Evolutionary conservation across 1,140 invertebrate genomes (phyloP).

Genomic region (Drosophila ironensis): DNA sequence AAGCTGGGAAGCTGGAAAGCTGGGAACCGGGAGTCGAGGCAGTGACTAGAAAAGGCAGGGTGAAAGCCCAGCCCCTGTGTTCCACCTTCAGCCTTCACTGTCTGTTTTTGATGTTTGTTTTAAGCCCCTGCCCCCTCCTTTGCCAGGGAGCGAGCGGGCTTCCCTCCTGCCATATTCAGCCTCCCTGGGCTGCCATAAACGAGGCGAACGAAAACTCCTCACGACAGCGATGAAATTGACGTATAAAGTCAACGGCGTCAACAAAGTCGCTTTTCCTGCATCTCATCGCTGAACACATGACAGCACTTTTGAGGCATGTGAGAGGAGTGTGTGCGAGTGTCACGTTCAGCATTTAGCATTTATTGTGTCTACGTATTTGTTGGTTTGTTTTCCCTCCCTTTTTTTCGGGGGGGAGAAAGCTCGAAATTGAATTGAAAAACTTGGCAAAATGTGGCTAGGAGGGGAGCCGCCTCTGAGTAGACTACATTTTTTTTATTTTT

Average conservation of each 20-base stretch:
- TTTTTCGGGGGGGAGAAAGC: neutral
- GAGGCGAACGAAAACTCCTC: conserved; percentile 61
- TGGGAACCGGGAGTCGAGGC: conserved; percentile 29
- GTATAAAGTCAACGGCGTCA: conserved; percentile 75
- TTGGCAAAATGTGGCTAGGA: conserved; percentile 26
- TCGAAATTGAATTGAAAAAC: conserved; percentile 65
- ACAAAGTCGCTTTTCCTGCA: conserved; percentile 45
- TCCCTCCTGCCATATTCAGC: conserved; percentile 8
- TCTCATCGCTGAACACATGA: conserved; percentile 55
- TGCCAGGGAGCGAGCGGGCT: neutral
- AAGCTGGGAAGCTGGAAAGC: too few relatives aligned
- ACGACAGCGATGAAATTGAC: conserved; percentile 65
- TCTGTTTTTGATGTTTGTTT: conserved; percentile 67
- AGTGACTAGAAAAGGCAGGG: conserved; percentile 67
- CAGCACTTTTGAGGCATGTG: conserved; percentile 60
- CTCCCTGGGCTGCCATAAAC: conserved; percentile 54
- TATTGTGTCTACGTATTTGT: conserved; percentile 58
- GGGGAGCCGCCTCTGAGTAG: conserved; percentile 32
- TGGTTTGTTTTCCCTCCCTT: neutral
- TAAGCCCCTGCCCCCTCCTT: conserved; percentile 2
- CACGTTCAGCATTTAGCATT: conserved; percentile 74
- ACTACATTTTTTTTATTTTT: conserved; percentile 46
- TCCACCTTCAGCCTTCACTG: neutral
- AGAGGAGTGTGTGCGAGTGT: conserved; percentile 45
- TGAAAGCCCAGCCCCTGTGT: conserved; percentile 42